These are phyloP conservation scores for Drosophila ercepeae DNA, from an alignment of 1,140 invertebrate genomes.

Conservation along the genomic window DNA sequence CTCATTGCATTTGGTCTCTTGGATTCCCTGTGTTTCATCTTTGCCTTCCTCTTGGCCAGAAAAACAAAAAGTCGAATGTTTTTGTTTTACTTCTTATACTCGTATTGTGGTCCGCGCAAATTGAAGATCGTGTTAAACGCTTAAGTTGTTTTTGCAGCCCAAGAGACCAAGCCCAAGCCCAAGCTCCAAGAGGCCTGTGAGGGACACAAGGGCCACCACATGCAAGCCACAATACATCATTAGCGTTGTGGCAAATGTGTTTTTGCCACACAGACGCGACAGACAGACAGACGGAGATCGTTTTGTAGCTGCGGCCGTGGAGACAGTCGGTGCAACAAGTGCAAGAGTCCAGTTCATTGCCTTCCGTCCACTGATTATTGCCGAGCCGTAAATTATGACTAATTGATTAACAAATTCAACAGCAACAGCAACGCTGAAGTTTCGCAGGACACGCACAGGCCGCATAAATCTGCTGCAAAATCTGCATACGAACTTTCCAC, in stretches of 20 bases:
- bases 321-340: slow-evolving; percentile 64
- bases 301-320: slow-evolving; percentile 36
- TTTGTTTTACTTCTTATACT: slow-evolving; percentile 53
- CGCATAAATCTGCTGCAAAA: slow-evolving; percentile 64
- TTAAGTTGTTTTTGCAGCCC: slow-evolving; percentile 61
- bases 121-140: slow-evolving; percentile 82
- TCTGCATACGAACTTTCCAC: slow-evolving; percentile 48
- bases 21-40: slow-evolving; percentile 5
- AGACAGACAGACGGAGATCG: slow-evolving; percentile 20
- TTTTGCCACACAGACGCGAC: slow-evolving; percentile 42
- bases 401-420: slow-evolving; percentile 74
- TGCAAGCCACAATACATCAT: slow-evolving; percentile 74
- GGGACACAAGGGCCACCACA: slow-evolving; percentile 33
- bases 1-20: background rate
- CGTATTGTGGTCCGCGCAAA: slow-evolving; percentile 62
- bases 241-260: slow-evolving; percentile 77
- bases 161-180: too few species aligned
- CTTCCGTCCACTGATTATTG: slow-evolving; percentile 63
- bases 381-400: slow-evolving; percentile 77
- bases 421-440: slow-evolving; percentile 4
- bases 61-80: too few species aligned
- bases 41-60: slow-evolving; percentile 35
- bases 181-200: background rate
- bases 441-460: slow-evolving; percentile 57
- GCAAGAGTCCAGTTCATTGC: slow-evolving; percentile 69